Evolutionary conservation across 2,113 vertebrate genomes (phyloP).

Genomic region (Passer montanus): DNA sequence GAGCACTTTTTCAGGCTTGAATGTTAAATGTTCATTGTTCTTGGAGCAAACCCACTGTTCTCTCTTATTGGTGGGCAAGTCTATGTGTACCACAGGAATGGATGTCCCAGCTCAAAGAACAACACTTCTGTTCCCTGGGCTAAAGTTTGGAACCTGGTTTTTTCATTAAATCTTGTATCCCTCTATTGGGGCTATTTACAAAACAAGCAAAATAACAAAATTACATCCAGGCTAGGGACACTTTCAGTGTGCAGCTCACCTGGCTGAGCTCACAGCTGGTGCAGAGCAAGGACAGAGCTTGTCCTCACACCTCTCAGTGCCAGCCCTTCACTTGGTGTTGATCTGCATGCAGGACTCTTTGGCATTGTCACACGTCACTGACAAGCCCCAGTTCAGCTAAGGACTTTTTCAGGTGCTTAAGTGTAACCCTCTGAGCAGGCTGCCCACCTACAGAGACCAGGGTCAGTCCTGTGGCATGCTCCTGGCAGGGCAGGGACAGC

Average conservation of each 20-base stretch:
- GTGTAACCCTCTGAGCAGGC: not conserved
- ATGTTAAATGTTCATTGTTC: not conserved
- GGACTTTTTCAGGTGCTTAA: not conserved
- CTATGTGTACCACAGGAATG: not conserved
- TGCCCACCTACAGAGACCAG: not conserved
- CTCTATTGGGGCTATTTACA: not conserved
- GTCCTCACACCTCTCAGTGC: not conserved
- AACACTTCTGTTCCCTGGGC: not conserved
- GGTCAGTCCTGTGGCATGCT: rapidly evolving
- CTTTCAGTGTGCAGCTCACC: not conserved
- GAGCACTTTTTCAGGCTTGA: not conserved
- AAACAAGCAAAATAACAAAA: not conserved
- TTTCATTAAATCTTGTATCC: not conserved
- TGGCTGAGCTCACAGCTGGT: not conserved
- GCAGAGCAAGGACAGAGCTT: not conserved
- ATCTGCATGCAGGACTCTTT: not conserved
- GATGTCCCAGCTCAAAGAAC: not conserved
- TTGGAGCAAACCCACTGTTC: not conserved
- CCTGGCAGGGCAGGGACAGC: not conserved
- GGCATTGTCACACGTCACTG: not conserved
- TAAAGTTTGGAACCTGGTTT: not conserved
- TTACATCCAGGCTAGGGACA: not conserved
- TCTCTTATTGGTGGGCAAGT: not conserved
- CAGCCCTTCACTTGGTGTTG: not conserved
- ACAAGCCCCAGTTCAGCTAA: not conserved